Base-by-base conservation (phyloP, 2,797 vertebrate genomes). In the Pseudomugil gertrudae region DNA sequence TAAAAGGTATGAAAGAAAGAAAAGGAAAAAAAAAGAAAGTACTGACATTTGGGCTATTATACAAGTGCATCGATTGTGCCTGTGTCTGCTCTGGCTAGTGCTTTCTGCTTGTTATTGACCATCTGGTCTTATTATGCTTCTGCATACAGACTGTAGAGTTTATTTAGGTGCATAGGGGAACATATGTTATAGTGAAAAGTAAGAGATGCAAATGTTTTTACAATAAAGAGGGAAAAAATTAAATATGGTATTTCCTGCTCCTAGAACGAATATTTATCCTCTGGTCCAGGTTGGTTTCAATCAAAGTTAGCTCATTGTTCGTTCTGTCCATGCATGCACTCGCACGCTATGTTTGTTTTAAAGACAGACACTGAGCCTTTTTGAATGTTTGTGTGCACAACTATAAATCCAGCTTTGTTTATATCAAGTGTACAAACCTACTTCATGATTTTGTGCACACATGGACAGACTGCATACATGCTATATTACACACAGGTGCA, bases 21-120 rank as follows among this genome's bases (percentile, higher is more conserved):
- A 9, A 51, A 24, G 14, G 71, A 59, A 52, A 53, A 55, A 26
- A 56, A 40, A 57, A 66, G 24, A 57, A 81, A 81, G 17, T 3
- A 65, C 59, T 64, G 78, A 71, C 81, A 86, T 80, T 78, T 67
- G 57, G 67, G 69, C 80, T 79, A 86, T 89, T 86, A 80, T 52
- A 70, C 71, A 75, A 63, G 57, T 69, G 50, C 67, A 89, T 90
- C 2, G 88, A 89, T 86, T 69, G 50, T 78, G 69, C 61, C 74
- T 63, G 63, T 69, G 73, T 83, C 63, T 80, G 26, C 61, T 71
- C 56, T 43, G 50, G 72, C 69, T 2, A 24, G 24, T 56, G 76
- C 77, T 78, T 75, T 85, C 80, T 27, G 72, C 80, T 80, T 78
- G 64, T 69, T 85, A 90, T 90, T 85, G 85, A 89, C 78, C 14